Evolutionary conservation across 2,888 invertebrate species (phyloP), one percentile per base, ranked within the genome.

Genomic region (Drosophila parthenogenetica): DNA sequence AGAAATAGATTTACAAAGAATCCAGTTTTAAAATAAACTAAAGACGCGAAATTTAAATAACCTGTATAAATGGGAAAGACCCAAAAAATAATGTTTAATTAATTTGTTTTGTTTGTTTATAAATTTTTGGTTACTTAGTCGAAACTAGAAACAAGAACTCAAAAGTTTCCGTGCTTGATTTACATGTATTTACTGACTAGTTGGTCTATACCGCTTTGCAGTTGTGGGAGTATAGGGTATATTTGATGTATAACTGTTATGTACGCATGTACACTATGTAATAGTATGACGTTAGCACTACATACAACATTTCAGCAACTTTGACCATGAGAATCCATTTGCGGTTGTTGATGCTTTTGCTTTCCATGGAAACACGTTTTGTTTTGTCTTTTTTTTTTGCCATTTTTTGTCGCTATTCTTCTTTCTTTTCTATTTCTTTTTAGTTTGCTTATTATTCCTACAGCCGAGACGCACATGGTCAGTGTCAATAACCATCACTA

Each of bases 261-360:
- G 17, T 54, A 46, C 58, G 75, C 81, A 71, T 46, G 14, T n/a
- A 8, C 29, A 29, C 83, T 64, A 83, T 81, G 69, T 77, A 71
- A 78, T 77, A 66, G 10, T 37, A 35, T 40, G 55, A 63, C 43
- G 42, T 39, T 40, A 17, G 32, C 35, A 29, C 22, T 57, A 11
- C n/a, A 42, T 54, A 50, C 58, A 55, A 17, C 7, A 49, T 49
- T 49, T 19, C n/a, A 35, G 13, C 13, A 17, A 19, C 35, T 2
- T 8, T 79, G 75, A 74, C 81, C 81, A 65, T 84, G 87, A 87
- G 67, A 65, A 63, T 49, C 53, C 43, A 40, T 49, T 49, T 14
- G 39, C 60, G 32, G 3, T 35, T 32, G 54, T 14, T 19, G 35
- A 13, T 35, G 35, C 5, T 35, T 13, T 35, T 39, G 59, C 48